Percentiles rank a stretch among this genome's conserved stretches.
These are phyloP conservation scores for Etheostoma cragini DNA, from an alignment of 2,113 vertebrate species.

Conservation along the genomic window DNA sequence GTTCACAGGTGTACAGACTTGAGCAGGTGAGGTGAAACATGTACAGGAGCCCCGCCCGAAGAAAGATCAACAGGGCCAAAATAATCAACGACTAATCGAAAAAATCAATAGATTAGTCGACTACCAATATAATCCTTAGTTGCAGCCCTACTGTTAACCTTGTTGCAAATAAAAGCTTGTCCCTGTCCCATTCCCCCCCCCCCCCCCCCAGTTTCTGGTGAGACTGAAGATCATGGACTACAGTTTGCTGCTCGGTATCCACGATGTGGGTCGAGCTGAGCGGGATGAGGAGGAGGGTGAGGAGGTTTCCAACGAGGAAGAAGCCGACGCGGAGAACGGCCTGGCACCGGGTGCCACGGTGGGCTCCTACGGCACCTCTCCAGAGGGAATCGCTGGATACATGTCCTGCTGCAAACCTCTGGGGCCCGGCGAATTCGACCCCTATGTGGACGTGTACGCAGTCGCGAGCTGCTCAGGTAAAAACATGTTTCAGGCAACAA, in stretches of 20 bases:
- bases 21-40: too few relatives aligned
- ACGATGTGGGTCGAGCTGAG: conserved; percentile 88
- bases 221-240: conserved; percentile 96
- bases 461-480: conserved; percentile 88
- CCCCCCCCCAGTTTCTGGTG: conserved; percentile 86
- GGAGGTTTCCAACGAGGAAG: conserved; percentile 86
- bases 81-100: too few relatives aligned
- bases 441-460: conserved; percentile 91
- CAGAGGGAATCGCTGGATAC: conserved; percentile 91
- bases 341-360: conserved; percentile 60
- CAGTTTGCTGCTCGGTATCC: conserved; percentile 92
- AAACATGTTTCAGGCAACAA: background rate
- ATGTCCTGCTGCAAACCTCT: conserved; percentile 89
- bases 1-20: too few relatives aligned
- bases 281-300: conserved; percentile 88
- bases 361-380: conserved; percentile 90
- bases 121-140: too few relatives aligned
- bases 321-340: conserved; percentile 84
- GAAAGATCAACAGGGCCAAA: too few relatives aligned
- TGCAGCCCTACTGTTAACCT: background rate
- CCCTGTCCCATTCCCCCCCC: background rate
- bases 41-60: too few relatives aligned
- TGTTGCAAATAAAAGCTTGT: background rate
- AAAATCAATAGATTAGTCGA: too few relatives aligned
- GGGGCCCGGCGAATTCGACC: conserved; percentile 91